Evolutionary conservation across 2,797 vertebrate species (phyloP), one percentile per base, ranked within the genome.

Genomic region (Melanogrammus aeglefinus): DNA sequence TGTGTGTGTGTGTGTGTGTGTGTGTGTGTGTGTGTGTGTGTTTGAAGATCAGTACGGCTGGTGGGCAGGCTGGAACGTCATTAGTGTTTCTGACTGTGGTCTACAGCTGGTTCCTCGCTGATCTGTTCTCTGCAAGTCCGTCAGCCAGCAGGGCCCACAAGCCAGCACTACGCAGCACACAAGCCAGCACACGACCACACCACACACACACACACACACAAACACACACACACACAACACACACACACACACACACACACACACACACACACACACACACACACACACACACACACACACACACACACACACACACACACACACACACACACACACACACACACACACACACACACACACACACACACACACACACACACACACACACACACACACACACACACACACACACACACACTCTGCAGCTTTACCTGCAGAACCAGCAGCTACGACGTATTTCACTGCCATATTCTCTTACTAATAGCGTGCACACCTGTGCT

Each of bases 401-500:
- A 24, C 57, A 63, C 57, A 63, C 57, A 9, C 57, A 63, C 21
- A 63, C 21, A 63, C 57, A 63, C 57, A 63, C 57, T 7, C 6
- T 24, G 57, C 18, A 18, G 47, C 47, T 14, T 4, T 57, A 57
- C 47, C 47, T 57, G 47, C 47, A 57, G 16, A 18, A 3, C 47
- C 47, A 57, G n/a, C 73, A 29, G 33, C 14, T 63, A 4, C 4
- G 2, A 77, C 77, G 71, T 16, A 82, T 85, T 82, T 79, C 44
- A 72, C 76, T 66, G 79, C 79, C 79, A 70, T 77, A 79, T 78
- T 79, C 78, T 79, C 21, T 57, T 76, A 84, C 80, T 73, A 76
- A 72, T 77, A 85, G 85, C 63, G 9, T 29, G 63, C 79, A 79
- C 79, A 86, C 82, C 85, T 86, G 86, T 82, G 77, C 75, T 41